Evolutionary conservation across 2,113 vertebrate species (phyloP).

Genomic region (Megatriorchis doriae): DNA sequence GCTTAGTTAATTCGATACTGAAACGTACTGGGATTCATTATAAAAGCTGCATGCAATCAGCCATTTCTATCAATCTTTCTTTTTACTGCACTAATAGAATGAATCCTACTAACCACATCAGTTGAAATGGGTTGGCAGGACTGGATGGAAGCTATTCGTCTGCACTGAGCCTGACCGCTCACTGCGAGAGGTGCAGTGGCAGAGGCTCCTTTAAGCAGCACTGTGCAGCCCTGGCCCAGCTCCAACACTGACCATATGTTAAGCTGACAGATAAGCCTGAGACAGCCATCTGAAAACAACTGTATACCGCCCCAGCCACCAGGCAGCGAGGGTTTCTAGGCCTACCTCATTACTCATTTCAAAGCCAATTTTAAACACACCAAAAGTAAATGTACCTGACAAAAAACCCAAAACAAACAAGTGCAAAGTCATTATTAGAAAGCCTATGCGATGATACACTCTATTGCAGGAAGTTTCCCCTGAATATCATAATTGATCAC

Average conservation of each 20-base stretch:
- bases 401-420: background rate
- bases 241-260: conserved; percentile 36
- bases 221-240: background rate
- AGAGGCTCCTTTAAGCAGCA: background rate
- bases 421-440: background rate
- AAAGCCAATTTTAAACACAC: background rate
- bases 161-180: background rate
- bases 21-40: conserved; percentile 25
- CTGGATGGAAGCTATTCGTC: background rate
- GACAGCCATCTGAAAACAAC: conserved; percentile 33
- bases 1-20: conserved; percentile 32
- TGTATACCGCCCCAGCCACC: background rate
- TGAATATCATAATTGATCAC: background rate
- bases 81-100: conserved; percentile 1
- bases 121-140: background rate
- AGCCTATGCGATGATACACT: background rate
- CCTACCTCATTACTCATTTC: conserved; percentile 10
- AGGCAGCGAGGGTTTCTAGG: background rate
- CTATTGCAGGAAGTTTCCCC: background rate
- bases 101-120: background rate
- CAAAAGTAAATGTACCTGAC: background rate
- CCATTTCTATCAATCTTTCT: conserved; percentile 27
- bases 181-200: background rate
- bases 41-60: conserved; percentile 25
- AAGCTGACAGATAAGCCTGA: conserved; percentile 30